Evolutionary conservation across 2,797 vertebrate genomes (phyloP), one percentile per base, ranked within the genome.

Genomic region (Lateolabrax maculatus): DNA sequence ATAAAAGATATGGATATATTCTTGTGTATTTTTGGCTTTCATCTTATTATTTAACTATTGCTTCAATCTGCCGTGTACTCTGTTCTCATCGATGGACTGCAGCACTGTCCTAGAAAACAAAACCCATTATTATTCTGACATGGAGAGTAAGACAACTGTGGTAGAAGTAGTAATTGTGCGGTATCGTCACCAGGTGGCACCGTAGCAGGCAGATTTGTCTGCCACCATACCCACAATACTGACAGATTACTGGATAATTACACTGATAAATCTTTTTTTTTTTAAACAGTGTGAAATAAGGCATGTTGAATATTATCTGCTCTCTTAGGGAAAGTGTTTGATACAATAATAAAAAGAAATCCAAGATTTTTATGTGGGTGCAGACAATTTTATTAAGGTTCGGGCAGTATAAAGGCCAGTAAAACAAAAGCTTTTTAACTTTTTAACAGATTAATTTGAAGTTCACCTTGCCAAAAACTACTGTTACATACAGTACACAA

Each of bases 1-100:
- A 93, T 93, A 92, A 94, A 94, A 87, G 4, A 85, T 85, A 79
- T 86, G 75, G 75, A 85, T 84, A 87, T 84, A 87, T 83, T 71
- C 49, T 83, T 78, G 79, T 85, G 83, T 77, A 60, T 67, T 79
- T 63, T 75, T 81, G 71, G 12, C 25, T 62, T 74, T 68, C 12
- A 3, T 77, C 12, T 51, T 52, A 19, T 83, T 75, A 23, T 70
- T 81, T 34, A 3, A 19, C 0, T n/a, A n/a, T 2, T 27, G 44
- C 19, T 23, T 27, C 5, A 5, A 13, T 69, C 5, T 62, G n/a
- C 1, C 4, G 5, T 49, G 23, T 31, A 18, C 25, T 65, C 56
- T 23, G 6, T 23, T 44, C 15, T 37, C 9, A 39, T 19, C 3
- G 21, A 27, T 2, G 8, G 36, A 52, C 51, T 63, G 31, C 16